These are phyloP conservation scores for Larimichthys crocea DNA, from an alignment of 2,113 vertebrate genomes.

Conservation along the genomic window DNA sequence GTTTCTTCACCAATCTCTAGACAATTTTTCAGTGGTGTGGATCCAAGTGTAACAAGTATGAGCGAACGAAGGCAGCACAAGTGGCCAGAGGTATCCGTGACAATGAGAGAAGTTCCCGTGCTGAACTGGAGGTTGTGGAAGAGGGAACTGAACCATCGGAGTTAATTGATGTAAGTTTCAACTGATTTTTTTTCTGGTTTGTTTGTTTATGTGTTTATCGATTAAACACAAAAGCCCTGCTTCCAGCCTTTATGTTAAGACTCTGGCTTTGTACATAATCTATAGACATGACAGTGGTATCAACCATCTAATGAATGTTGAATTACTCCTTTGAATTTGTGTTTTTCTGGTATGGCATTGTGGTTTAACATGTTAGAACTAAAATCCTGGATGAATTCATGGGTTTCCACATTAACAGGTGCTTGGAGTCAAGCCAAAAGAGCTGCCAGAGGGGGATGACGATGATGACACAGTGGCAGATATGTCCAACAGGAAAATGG, in stretches of 20 bases:
- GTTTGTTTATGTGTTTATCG: no score
- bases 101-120: conserved; percentile 90
- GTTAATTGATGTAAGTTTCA: conserved; percentile 78
- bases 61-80: conserved; percentile 90
- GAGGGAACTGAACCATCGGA: conserved; percentile 86
- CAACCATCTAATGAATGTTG: no score
- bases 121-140: conserved; percentile 87
- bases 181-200: background rate
- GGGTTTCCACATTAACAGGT: conserved; percentile 78
- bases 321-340: background rate
- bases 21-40: conserved; percentile 95
- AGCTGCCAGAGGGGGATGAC: conserved; percentile 79
- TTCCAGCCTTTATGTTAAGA: no score
- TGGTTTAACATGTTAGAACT: background rate
- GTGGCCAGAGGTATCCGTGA: conserved; percentile 92
- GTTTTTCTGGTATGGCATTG: background rate
- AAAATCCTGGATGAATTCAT: background rate
- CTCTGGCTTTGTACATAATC: no score
- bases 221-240: no score
- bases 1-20: conserved; percentile 70
- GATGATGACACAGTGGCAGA: conserved; percentile 87
- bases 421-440: conserved; percentile 86
- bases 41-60: conserved; percentile 90
- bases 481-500: conserved; percentile 90
- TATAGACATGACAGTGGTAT: no score